phyloP scores from a whole-genome alignment of 2,797 vertebrate genomes.

The Pygocentrus nattereri region DNA sequence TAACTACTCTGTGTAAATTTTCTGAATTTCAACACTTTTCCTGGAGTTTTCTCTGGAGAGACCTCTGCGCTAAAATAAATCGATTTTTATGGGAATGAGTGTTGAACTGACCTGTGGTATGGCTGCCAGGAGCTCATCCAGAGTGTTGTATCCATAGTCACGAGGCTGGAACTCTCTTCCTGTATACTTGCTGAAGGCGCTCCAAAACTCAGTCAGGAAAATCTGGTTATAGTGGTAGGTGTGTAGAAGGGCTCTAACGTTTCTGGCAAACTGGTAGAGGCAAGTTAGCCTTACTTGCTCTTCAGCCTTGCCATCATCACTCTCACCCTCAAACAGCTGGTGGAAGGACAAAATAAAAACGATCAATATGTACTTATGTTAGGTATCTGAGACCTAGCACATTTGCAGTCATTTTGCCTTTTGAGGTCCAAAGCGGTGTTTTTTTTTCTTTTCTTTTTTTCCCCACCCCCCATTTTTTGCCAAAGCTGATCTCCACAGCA shows the following conservation, averaged over 20 bases:
- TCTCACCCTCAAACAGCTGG: conserved; percentile 84
- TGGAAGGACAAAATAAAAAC: background rate
- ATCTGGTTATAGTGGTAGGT: conserved; percentile 99
- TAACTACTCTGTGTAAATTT: background rate
- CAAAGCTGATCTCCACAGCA: too few species aligned
- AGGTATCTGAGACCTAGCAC: too few species aligned
- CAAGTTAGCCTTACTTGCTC: conserved; percentile 90
- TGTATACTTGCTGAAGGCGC: conserved; percentile 91
- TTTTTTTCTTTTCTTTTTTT: too few species aligned
- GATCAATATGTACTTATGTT: background rate
- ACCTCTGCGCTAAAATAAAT: background rate
- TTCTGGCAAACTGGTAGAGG: conserved; percentile 93
- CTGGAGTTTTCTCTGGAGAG: background rate
- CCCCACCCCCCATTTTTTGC: too few species aligned
- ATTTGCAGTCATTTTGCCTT: too few species aligned
- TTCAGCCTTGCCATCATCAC: conserved; percentile 61
- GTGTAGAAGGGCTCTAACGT: conserved; percentile 90
- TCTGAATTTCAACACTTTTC: background rate
- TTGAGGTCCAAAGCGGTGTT: too few species aligned
- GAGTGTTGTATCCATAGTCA: conserved; percentile 84
- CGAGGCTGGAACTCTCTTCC: conserved; percentile 86
- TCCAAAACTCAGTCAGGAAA: conserved; percentile 92
- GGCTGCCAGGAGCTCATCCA: conserved; percentile 91
- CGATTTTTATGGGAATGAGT: background rate
- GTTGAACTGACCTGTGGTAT: conserved; percentile 88